Evolutionary conservation across 2,888 invertebrate genomes (phyloP).

Genomic region (Leuctra nigra): DNA sequence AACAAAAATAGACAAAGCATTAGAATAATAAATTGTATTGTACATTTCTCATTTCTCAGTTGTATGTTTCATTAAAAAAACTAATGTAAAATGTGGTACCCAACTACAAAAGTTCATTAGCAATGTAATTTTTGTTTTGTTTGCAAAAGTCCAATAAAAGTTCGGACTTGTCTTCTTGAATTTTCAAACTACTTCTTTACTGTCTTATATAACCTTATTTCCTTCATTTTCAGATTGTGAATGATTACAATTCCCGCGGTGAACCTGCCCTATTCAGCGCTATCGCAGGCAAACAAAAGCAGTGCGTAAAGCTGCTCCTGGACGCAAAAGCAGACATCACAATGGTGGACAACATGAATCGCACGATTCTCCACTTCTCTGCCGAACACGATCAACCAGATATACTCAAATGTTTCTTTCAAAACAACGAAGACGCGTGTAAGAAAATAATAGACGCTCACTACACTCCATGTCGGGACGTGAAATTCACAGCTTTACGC

Average conservation of each 20-base stretch:
- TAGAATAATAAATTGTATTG: too few relatives aligned
- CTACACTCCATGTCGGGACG: constrained; percentile 33
- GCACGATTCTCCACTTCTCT: constrained; percentile 50
- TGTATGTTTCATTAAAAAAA: too few relatives aligned
- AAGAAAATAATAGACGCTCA: neutral
- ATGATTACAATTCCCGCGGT: neutral
- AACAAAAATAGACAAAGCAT: too few relatives aligned
- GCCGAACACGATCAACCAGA: constrained; percentile 47
- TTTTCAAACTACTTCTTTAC: too few relatives aligned
- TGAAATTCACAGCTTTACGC: constrained; percentile 46
- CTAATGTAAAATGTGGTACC: too few relatives aligned
- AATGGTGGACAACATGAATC: constrained; percentile 40
- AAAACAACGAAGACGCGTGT: constrained; percentile 34
- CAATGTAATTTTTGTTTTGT: too few relatives aligned
- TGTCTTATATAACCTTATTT: neutral
- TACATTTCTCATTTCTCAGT: too few relatives aligned
- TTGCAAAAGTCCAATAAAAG: too few relatives aligned
- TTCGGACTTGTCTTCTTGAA: too few relatives aligned
- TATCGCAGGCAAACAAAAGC: constrained; percentile 29
- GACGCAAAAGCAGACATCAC: constrained; percentile 46
- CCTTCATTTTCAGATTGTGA: neutral
- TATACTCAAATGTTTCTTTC: constrained; percentile 47
- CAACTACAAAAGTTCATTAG: too few relatives aligned
- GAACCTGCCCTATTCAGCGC: constrained; percentile 22
- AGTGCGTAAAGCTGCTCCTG: constrained; percentile 46